Evolutionary conservation across 2,888 invertebrate species (phyloP).

Genomic region (Mactromeris polynyma): DNA sequence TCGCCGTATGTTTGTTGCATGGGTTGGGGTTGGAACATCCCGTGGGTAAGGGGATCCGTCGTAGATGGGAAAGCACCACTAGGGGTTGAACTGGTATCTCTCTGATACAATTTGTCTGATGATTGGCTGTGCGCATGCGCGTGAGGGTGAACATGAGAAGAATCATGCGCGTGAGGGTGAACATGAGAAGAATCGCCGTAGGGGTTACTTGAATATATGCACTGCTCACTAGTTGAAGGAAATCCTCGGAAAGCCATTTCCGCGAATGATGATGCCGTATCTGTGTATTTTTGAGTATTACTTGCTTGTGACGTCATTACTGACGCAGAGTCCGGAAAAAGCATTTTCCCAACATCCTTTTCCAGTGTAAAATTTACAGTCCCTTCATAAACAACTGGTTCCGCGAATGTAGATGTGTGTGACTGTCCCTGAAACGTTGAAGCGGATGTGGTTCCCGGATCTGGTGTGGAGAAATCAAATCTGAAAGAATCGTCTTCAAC

Average conservation of each 20-base stretch:
- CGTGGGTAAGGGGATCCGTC: slow-evolving; percentile 39
- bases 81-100: slow-evolving; percentile 52
- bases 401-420: slow-evolving; percentile 73
- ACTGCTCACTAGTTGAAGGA: slow-evolving; percentile 65
- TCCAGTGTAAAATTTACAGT: slow-evolving; percentile 73
- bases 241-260: slow-evolving; percentile 79
- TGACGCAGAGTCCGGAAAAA: slow-evolving; percentile 60
- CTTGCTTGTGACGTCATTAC: slow-evolving; percentile 41
- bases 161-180: slow-evolving; percentile 25
- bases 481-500: slow-evolving; percentile 73
- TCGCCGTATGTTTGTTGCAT: slow-evolving; percentile 55
- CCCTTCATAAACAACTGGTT: slow-evolving; percentile 81
- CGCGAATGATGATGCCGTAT: slow-evolving; percentile 69
- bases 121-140: slow-evolving; percentile 46
- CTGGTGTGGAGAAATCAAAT: slow-evolving; percentile 74
- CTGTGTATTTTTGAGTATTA: slow-evolving; percentile 71
- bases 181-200: slow-evolving; percentile 25
- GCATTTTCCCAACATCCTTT: slow-evolving; percentile 73
- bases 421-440: slow-evolving; percentile 70
- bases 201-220: slow-evolving; percentile 73
- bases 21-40: slow-evolving; percentile 38
- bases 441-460: slow-evolving; percentile 71
- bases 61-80: slow-evolving; percentile 37
- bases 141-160: slow-evolving; percentile 1
- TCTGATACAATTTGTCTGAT: slow-evolving; percentile 56